Base-by-base conservation (phyloP, 2,888 invertebrate genomes). In the Clitarchus hookeri region DNA sequence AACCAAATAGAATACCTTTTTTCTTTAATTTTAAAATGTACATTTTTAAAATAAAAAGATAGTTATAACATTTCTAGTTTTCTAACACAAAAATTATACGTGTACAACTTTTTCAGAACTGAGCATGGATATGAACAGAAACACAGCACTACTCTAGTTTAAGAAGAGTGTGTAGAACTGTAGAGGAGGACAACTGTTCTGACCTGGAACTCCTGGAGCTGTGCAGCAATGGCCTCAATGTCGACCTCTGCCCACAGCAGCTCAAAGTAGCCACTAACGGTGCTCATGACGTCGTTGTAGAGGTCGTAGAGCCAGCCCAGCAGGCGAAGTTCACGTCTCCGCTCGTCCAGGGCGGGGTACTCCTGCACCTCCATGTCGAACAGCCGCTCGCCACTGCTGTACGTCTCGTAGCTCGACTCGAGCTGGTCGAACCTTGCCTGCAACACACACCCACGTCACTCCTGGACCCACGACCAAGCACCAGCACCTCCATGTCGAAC, bases 201-300 rank as follows among this genome's bases (percentile, higher is more conserved):
- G 11, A 65, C 65, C 65, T 65, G 65, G 90, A 97, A 98, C 84
- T 98, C 98, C 19, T 93, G 92, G 85, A 98, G 91, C 90, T 98
- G 97, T 0, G 93, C 92, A 87, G 95, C 95, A 88, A 98, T 98
- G 86, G 93, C 93, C 89, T 97, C 96, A 89, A 96, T 97, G 90
- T 98, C 95, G 86, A 98, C 95, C 86, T 96, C 96, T 11, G 92
- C 92, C 98, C 98, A 98, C 0, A 95, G 93, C 87, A 97, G 95
- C 90, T 97, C 97, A 89, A 94, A 97, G 90, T 98, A 98, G 0
- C 96, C 96, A 90, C 97, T 96, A 86, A 98, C 96, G 6, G 96
- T 96, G 89, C 95, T 95, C 93, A 97, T 95, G 0, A 98, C 98
- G 89, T 95, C 93, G 89, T 97, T 93, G 91, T 97, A 98, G 86